Percentiles rank a stretch among this genome's conserved stretches.
These are phyloP conservation scores for Sarcophaga rosellei DNA, from an alignment of 2,888 invertebrate genomes.

Conservation along the genomic window DNA sequence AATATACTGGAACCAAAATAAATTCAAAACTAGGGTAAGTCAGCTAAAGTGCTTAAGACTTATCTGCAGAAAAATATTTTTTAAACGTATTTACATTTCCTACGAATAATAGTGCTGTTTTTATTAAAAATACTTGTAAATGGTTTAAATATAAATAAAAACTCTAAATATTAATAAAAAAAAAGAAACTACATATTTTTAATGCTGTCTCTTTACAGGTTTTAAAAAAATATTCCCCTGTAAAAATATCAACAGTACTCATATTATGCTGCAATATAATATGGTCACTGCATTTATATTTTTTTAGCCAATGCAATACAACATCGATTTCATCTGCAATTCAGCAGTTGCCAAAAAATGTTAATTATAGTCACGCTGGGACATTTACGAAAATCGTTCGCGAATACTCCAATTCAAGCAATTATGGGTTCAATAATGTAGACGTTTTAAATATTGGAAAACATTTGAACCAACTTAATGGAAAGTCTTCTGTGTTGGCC, in stretches of 20 bases:
- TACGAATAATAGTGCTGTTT: no score
- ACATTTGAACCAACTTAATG: constrained; percentile 29
- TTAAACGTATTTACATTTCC: no score
- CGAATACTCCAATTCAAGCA: not conserved
- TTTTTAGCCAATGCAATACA: constrained; percentile 30
- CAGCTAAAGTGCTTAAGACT: no score
- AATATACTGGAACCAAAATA: no score
- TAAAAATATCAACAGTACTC: constrained; percentile 52
- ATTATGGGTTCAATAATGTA: not conserved
- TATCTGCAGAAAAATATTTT: no score
- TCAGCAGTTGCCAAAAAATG: constrained; percentile 8
- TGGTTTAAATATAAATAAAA: no score
- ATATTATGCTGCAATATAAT: constrained; percentile 55
- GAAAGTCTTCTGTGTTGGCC: constrained; percentile 73
- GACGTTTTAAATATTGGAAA: not conserved
- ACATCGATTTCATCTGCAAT: not conserved
- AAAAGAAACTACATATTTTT: not conserved
- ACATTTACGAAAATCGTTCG: not conserved
- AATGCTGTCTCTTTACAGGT: constrained; percentile 38
- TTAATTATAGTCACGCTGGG: not conserved
- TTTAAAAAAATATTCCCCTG: constrained; percentile 53
- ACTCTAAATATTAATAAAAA: no score
- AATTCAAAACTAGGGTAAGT: no score
- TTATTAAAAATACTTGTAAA: no score
- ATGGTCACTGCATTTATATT: constrained; percentile 62